phyloP scores from a whole-genome alignment of 64 coral and sea anemone species.

The Montipora cactus region DNA sequence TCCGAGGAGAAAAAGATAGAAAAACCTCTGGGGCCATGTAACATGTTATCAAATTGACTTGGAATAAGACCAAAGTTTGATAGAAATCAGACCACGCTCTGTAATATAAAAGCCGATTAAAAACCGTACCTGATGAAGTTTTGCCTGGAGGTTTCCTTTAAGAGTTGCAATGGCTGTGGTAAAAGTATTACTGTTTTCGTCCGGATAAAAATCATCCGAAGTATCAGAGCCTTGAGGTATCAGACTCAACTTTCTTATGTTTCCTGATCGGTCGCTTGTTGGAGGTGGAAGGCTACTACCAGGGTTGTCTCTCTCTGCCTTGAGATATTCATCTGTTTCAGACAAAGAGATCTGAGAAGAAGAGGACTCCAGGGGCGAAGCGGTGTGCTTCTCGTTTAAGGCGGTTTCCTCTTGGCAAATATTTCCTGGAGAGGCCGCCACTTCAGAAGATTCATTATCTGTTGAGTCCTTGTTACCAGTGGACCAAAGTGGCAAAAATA shows the following conservation, averaged over 20 bases:
- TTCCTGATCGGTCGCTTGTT: background rate
- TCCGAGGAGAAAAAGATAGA: too few species aligned
- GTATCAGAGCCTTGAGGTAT: slow-evolving; percentile 2
- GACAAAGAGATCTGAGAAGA: background rate
- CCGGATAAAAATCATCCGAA: background rate
- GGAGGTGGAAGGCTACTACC: background rate
- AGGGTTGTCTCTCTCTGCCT: slow-evolving; percentile 16
- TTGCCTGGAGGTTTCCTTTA: background rate
- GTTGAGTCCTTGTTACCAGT: background rate
- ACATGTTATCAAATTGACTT: background rate
- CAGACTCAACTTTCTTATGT: slow-evolving; percentile 34
- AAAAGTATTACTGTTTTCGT: background rate
- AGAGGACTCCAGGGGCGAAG: slow-evolving; percentile 8
- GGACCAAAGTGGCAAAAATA: too few species aligned
- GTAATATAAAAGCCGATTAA: too few species aligned
- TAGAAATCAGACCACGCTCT: too few species aligned
- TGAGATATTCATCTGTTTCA: background rate
- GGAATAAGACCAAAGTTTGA: background rate
- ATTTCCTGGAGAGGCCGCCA: slow-evolving; percentile 23
- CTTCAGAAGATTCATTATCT: background rate
- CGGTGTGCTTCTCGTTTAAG: slow-evolving; percentile 3
- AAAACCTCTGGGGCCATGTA: too few species aligned
- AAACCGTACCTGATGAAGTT: slow-evolving; percentile 17
- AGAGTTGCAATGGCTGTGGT: background rate
- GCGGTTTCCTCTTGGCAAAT: slow-evolving; percentile 16